Evolutionary conservation across 2,113 vertebrate species (phyloP), one percentile per base, ranked within the genome.

Genomic region (Nansenia antarctica): DNA sequence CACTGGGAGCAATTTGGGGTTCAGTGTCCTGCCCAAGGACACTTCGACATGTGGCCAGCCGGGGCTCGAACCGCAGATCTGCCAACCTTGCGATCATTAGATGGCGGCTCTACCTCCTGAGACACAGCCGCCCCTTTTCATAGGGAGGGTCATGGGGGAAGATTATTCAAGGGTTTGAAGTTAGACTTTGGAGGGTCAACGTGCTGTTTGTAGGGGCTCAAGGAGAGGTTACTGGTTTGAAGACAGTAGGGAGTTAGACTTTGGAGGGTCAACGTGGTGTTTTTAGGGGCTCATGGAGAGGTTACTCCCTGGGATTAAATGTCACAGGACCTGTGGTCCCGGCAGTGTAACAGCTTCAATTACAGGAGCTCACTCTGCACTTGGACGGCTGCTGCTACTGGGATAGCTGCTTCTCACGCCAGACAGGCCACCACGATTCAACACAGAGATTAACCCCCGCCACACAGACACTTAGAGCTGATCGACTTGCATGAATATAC

Each of bases 231-330:
- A n/a, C n/a, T n/a, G n/a, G 27, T 39, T 8, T 5, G 26, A 45
- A 61, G 26, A 47, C 35, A 49, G 58, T 6, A 67, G 32, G 47
- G 57, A 31, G 14, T 58, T 18, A 53, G 20, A 5, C 45, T 55
- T 5, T 72, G n/a, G 27, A 32, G 27, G 39, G 64, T 70, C 64
- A 58, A n/a, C 30, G 49, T 58, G 35, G 62, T 65, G 58, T 58
- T 68, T 34, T 11, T 5, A 8, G 49, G 52, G 39, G 61, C 65
- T 65, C 72, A 37, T 55, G 59, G 62, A n/a, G 62, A 67, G 67
- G 47, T 70, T 55, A 67, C 58, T 61, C 39, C 39, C 24, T 64
- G 60, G 65, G 71, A 74, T 81, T 84, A 71, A 71, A 78, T 84
- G 47, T 86, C 74, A 72, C 70, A 67, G 57, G 27, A 42, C 63